A percentile compares a stretch with the other conserved stretches of the same genome.
phyloP scores from a whole-genome alignment of 2,113 vertebrate species.

The Pelusios castaneus region DNA sequence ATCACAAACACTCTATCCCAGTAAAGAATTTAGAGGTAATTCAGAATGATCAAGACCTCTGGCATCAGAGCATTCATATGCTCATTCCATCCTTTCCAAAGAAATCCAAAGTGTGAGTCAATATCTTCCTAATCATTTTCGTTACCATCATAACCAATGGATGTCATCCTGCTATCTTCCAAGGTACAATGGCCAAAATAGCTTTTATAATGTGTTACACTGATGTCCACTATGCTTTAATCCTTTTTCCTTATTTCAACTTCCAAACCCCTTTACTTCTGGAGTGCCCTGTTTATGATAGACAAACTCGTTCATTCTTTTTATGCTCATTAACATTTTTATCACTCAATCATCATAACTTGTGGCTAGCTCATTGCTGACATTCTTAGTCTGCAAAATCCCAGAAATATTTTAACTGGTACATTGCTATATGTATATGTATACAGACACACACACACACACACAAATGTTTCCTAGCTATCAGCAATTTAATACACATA shows the following conservation, averaged over 20 bases:
- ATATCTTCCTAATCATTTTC: not conserved
- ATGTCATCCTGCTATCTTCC: not conserved
- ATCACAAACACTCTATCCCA: too few relatives aligned
- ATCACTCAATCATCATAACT: not conserved
- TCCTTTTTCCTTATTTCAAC: not conserved
- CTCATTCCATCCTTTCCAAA: not conserved
- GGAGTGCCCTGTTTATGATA: not conserved
- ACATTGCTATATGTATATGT: not conserved
- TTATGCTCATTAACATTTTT: not conserved
- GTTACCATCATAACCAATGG: not conserved
- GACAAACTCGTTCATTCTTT: not conserved
- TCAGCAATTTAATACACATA: not conserved
- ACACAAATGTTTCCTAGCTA: not conserved
- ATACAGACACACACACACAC: too few relatives aligned
- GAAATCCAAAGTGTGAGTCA: not conserved
- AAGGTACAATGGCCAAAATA: not conserved
- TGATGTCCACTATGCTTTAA: not conserved
- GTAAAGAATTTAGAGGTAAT: not conserved
- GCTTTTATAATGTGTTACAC: not conserved
- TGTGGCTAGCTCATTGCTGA: not conserved
- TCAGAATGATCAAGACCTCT: not conserved
- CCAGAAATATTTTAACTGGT: not conserved
- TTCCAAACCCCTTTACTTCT: not conserved
- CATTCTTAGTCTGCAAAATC: not conserved
- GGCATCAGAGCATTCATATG: not conserved